Conservation (phyloP, 1,140 invertebrate genomes). For the Drosophila tani region DNA sequence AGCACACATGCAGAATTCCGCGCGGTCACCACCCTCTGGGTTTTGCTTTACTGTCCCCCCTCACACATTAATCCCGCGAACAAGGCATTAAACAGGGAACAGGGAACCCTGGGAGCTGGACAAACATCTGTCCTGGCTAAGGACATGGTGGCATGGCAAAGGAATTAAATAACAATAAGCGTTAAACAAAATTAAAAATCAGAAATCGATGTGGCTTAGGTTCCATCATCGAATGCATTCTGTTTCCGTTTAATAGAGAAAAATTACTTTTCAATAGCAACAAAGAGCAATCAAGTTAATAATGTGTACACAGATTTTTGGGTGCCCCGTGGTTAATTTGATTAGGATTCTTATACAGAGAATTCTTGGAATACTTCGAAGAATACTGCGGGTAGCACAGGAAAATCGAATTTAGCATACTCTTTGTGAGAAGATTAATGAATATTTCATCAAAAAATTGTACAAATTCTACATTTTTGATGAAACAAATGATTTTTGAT, state of each 20-base stretch:
- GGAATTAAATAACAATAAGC: constrained; percentile 75
- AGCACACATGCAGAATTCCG: constrained; percentile 64
- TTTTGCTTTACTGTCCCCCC: constrained; percentile 10
- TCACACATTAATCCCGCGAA: constrained; percentile 67
- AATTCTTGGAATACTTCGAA: constrained; percentile 17
- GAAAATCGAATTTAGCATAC: not conserved
- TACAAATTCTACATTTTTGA: not conserved
- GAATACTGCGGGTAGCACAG: constrained; percentile 46
- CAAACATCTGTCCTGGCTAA: constrained; percentile 62
- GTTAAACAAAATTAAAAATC: constrained; percentile 39
- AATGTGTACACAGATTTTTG: constrained; percentile 72
- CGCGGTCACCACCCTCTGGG: constrained; percentile 16
- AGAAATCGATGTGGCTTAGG: not conserved
- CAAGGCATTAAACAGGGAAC: constrained; percentile 56
- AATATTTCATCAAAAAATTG: not conserved
- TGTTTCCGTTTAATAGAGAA: constrained; percentile 59
- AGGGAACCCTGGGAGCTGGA: constrained; percentile 33
- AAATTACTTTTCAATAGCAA: constrained; percentile 65
- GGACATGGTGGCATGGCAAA: constrained; percentile 45
- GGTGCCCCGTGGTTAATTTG: constrained; percentile 61
- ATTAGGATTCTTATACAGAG: constrained; percentile 53
- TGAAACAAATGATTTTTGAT: not conserved
- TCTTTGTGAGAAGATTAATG: too few species aligned
- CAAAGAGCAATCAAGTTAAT: constrained; percentile 47
- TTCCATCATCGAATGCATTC: not conserved